phyloP scores from a whole-genome alignment of 2,113 vertebrate species.

The Gnathonemus longibarbis region DNA sequence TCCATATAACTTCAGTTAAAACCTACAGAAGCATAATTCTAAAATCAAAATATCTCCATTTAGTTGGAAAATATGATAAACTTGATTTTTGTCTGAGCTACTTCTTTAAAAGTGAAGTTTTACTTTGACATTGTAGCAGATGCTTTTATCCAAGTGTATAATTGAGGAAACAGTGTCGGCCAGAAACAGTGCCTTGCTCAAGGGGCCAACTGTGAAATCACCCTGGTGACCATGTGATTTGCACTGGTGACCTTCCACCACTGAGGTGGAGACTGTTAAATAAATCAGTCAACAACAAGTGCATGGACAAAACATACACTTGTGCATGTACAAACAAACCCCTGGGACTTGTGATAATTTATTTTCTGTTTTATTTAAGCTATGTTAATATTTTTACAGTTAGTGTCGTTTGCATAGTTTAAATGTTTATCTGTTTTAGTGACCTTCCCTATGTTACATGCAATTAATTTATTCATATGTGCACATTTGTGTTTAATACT shows the following conservation, averaged over 20 bases:
- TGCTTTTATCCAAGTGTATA: not conserved
- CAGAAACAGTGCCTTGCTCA: not conserved
- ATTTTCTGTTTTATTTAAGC: not conserved
- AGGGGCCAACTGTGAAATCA: not conserved
- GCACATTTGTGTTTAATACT: not conserved
- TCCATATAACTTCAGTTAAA: not conserved
- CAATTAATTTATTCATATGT: not conserved
- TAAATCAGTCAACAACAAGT: not conserved
- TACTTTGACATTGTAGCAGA: not conserved
- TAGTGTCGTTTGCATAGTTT: not conserved
- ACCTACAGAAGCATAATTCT: not conserved
- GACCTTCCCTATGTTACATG: not conserved
- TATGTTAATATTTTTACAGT: not conserved
- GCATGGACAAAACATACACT: not conserved
- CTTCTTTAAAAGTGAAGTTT: not conserved
- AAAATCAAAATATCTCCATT: not conserved
- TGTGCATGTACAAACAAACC: not conserved
- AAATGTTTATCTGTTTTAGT: not conserved
- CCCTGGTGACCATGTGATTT: not conserved
- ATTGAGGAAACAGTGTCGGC: not conserved
- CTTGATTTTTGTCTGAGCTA: not conserved
- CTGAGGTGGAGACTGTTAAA: not conserved
- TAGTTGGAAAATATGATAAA: not conserved
- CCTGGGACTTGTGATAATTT: not conserved
- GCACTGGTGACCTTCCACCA: not conserved